Percentiles rank a stretch among this genome's conserved stretches.
These are phyloP conservation scores for Wasmannia auropunctata DNA, from an alignment of 1,140 invertebrate species.

Conservation along the genomic window DNA sequence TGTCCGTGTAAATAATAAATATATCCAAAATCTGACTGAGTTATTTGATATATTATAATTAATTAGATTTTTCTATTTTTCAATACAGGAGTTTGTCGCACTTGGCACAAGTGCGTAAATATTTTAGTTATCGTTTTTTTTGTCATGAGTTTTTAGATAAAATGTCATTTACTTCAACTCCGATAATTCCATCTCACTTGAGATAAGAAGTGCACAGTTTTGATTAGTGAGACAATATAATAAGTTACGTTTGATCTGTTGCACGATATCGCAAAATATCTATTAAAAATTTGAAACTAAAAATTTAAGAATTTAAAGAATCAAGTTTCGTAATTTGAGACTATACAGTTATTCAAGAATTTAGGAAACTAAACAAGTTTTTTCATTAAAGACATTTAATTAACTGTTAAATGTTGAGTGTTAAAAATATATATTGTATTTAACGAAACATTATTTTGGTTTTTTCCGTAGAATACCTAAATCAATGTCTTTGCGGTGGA, in stretches of 20 bases:
- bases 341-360: no score
- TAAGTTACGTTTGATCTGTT: not conserved
- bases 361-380: no score
- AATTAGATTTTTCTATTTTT: not conserved
- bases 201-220: not conserved
- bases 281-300: not conserved
- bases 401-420: no score
- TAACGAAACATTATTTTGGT: no score
- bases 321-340: no score
- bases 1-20: not conserved
- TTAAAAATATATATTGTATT: no score
- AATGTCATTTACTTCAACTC: not conserved
- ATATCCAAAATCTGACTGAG: not conserved
- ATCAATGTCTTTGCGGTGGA: no score
- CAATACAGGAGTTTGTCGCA: not conserved
- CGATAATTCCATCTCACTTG: not conserved
- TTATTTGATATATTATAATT: not conserved
- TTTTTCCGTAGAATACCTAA: no score
- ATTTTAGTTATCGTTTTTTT: not conserved
- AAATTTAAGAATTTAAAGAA: no score
- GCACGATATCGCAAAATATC: not conserved
- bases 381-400: no score
- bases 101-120: not conserved
- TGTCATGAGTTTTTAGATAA: not conserved
- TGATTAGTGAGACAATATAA: not conserved